Evolutionary conservation across 2,797 vertebrate genomes (phyloP).

Genomic region (Varecia variegata): DNA sequence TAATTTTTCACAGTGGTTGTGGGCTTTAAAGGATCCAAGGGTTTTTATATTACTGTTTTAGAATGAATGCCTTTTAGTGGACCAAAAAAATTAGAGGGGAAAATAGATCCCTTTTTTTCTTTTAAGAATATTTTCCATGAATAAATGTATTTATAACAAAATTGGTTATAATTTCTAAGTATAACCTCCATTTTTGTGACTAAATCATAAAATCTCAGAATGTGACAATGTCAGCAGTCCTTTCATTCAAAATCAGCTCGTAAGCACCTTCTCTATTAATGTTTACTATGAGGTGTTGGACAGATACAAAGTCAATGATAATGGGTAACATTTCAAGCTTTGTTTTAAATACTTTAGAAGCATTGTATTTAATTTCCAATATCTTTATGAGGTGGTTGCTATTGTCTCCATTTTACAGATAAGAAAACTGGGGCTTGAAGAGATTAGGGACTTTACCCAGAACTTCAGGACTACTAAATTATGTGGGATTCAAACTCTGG

Average conservation of each 20-base stretch:
- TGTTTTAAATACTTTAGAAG: not conserved
- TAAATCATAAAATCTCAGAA: not conserved
- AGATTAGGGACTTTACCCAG: not conserved
- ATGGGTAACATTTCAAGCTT: not conserved
- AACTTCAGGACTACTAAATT: not conserved
- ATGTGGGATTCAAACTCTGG: not conserved
- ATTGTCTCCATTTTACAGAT: slow-evolving; percentile 6
- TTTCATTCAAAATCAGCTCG: not conserved
- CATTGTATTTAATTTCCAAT: not conserved
- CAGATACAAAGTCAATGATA: not conserved
- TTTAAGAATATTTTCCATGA: slow-evolving; percentile 26
- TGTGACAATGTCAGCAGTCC: not conserved
- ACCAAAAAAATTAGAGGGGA: not conserved
- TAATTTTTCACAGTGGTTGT: not conserved
- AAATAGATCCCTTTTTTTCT: not conserved
- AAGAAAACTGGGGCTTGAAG: not conserved
- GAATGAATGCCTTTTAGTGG: slow-evolving; percentile 19
- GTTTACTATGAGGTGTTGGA: not conserved
- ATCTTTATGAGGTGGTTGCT: not conserved
- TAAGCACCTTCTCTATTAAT: not conserved
- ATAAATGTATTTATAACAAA: slow-evolving; percentile 30
- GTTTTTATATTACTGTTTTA: not conserved
- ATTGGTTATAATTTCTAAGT: slow-evolving; percentile 8
- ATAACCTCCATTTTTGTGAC: not conserved
- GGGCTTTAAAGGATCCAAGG: not conserved